Evolutionary conservation across 2,888 invertebrate species (phyloP).

Genomic region (Serripes groenlandicus): DNA sequence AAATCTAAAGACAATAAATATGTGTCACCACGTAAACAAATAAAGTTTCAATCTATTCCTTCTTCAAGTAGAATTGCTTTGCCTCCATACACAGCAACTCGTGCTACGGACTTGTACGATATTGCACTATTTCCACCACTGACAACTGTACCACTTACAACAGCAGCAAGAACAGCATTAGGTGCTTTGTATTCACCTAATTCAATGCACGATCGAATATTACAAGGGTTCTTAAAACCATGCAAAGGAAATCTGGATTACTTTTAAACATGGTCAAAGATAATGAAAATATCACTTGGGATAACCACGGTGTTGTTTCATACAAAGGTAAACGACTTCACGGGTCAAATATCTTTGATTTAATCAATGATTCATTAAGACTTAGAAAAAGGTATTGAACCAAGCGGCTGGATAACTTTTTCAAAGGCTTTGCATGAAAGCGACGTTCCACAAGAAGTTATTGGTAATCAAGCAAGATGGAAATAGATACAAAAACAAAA

Average conservation of each 20-base stretch:
- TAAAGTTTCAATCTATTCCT: too few relatives aligned
- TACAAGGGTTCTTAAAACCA: background rate
- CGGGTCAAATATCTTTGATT: constrained; percentile 6
- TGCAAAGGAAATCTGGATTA: background rate
- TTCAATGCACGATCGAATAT: constrained; percentile 1
- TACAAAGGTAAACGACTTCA: constrained; percentile 6
- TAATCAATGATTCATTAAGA: constrained; percentile 2
- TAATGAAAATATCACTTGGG: background rate
- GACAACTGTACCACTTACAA: too few relatives aligned
- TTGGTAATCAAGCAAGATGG: background rate
- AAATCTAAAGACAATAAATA: too few relatives aligned
- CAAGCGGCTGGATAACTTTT: background rate
- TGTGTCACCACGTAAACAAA: too few relatives aligned
- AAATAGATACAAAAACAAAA: constrained; percentile 5
- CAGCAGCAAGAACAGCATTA: too few relatives aligned
- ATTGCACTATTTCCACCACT: too few relatives aligned
- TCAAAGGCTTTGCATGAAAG: constrained; percentile 6
- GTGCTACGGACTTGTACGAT: too few relatives aligned
- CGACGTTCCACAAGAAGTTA: constrained; percentile 1
- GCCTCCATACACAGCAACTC: too few relatives aligned
- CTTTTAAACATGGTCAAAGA: constrained; percentile 1
- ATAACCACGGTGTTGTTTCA: background rate
- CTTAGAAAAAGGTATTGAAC: constrained; percentile 10
- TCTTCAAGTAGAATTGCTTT: too few relatives aligned
- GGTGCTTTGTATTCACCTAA: too few relatives aligned